A percentile compares a stretch with the other conserved stretches of the same genome.
Conservation (phyloP, 2,113 vertebrate genomes). For the Sigmodon hispidus region DNA sequence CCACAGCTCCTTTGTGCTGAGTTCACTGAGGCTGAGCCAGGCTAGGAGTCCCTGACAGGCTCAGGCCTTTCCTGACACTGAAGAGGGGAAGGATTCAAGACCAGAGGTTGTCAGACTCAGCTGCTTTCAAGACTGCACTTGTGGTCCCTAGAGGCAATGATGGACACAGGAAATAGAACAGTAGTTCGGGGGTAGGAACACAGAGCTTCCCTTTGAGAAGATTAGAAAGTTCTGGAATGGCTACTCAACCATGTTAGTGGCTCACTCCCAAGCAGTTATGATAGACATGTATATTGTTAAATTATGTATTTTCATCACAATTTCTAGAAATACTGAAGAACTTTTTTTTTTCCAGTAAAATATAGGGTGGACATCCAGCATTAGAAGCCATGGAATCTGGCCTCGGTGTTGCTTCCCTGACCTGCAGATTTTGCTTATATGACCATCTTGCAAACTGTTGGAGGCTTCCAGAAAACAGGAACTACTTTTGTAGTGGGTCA, state of each 20-base stretch:
- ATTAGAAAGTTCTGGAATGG: background rate
- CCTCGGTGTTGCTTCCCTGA: rapidly evolving
- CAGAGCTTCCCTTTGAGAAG: background rate
- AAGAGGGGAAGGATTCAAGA: background rate
- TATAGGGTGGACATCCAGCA: background rate
- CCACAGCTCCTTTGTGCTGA: background rate
- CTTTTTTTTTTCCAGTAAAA: background rate
- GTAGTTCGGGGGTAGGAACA: background rate
- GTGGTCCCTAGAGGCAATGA: background rate
- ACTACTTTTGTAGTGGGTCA: constrained; percentile 44
- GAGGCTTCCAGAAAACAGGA: constrained; percentile 64
- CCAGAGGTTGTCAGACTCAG: too few relatives aligned
- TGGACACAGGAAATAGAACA: background rate
- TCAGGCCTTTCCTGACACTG: background rate
- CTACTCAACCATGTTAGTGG: background rate
- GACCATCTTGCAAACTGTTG: background rate
- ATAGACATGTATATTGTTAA: background rate
- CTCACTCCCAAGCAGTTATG: background rate
- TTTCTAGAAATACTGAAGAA: background rate
- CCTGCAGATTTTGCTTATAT: background rate
- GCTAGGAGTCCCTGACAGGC: background rate
- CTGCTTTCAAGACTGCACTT: background rate
- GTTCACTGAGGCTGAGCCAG: background rate
- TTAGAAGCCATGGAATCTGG: background rate
- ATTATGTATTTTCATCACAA: background rate